A percentile compares a stretch with the other conserved stretches of the same genome.
Conservation (phyloP, 1,140 invertebrate species). For the Aradophagus sp. region DNA sequence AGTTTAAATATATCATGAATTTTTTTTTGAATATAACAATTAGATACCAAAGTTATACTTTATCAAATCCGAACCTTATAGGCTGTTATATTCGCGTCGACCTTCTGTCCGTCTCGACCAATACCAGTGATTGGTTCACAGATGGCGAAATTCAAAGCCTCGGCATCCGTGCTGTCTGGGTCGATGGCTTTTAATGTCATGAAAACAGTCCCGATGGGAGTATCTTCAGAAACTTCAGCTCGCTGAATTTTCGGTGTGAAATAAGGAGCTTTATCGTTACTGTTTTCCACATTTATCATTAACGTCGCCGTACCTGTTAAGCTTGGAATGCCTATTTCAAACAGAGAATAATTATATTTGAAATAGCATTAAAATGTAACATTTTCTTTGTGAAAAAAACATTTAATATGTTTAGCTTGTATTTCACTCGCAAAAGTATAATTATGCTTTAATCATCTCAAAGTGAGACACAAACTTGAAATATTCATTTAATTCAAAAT, state of each 20-base stretch:
- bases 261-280: slow-evolving; percentile 91
- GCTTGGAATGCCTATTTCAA: slow-evolving; percentile 80
- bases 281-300: slow-evolving; percentile 86
- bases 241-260: slow-evolving; percentile 88
- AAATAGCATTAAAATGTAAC: too few relatives aligned
- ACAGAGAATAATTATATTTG: slow-evolving; percentile 8
- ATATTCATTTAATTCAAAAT: too few relatives aligned
- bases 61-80: too few relatives aligned
- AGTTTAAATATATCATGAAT: too few relatives aligned
- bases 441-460: too few relatives aligned
- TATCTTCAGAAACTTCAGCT: slow-evolving; percentile 88
- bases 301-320: slow-evolving; percentile 87
- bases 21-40: too few relatives aligned
- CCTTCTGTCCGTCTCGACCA: slow-evolving; percentile 87
- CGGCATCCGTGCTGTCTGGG: slow-evolving; percentile 83
- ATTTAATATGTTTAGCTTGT: too few relatives aligned
- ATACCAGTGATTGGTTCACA: slow-evolving; percentile 85
- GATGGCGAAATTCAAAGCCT: slow-evolving; percentile 82
- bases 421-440: too few relatives aligned
- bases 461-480: too few relatives aligned
- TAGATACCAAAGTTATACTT: too few relatives aligned
- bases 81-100: slow-evolving; percentile 70
- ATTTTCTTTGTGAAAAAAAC: too few relatives aligned
- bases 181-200: slow-evolving; percentile 85
- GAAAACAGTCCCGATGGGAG: slow-evolving; percentile 82